phyloP scores from a whole-genome alignment of 2,797 vertebrate species.

The Nyctibius grandis region DNA sequence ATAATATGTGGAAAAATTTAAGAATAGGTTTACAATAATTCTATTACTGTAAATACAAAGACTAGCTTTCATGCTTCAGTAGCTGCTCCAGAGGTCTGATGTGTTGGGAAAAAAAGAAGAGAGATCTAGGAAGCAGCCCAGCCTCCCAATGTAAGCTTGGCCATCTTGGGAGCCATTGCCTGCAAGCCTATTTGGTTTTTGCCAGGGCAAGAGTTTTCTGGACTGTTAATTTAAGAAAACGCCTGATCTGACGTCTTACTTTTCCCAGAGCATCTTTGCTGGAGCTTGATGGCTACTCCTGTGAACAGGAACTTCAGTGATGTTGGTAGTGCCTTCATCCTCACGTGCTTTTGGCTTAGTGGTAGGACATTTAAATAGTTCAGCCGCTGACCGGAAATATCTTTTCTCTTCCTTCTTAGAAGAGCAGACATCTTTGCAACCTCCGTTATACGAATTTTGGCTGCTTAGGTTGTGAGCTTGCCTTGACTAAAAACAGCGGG shows the following conservation, averaged over 20 bases:
- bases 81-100: background rate
- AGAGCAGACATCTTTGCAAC: background rate
- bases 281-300: background rate
- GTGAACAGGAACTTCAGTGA: background rate
- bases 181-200: background rate
- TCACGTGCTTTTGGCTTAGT: background rate
- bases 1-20: constrained; percentile 51
- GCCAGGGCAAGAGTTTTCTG: background rate
- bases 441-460: background rate
- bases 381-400: background rate
- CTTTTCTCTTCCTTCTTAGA: background rate
- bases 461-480: background rate
- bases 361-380: background rate
- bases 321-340: background rate
- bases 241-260: background rate
- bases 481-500: background rate
- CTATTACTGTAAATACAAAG: background rate
- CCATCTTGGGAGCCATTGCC: background rate
- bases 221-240: background rate
- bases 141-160: background rate
- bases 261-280: background rate
- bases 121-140: background rate
- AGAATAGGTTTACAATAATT: constrained; percentile 33
- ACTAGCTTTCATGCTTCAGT: background rate
- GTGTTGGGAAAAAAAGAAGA: background rate